Base-by-base conservation (phyloP, 2,797 vertebrate species). In the Cottoperca gobio region DNA sequence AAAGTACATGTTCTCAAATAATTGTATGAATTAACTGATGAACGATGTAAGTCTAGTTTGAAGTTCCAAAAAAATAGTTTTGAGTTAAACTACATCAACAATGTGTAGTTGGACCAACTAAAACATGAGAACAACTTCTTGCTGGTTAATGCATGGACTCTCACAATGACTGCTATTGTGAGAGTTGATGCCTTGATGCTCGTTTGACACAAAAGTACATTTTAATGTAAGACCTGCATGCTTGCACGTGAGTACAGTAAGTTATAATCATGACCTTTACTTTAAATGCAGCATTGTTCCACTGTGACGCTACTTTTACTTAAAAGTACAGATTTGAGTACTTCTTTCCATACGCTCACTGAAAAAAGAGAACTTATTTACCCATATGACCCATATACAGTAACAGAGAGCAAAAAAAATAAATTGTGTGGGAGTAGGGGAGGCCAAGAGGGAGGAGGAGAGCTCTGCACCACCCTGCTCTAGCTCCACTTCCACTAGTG, bases 401-500 rank as follows among this genome's bases (percentile, higher is more conserved):
- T 85, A 86, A 86, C 64, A 76, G 83, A 73, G 73, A 90, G 87
- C 75, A 39, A 24, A n/a, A n/a, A 64, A 69, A 62, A 8, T 8
- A 33, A 81, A 73, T 37, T 59, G 78, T 68, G 76, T 70, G 65
- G 71, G 83, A 78, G 81, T 59, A 49, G 39, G 50, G 54, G 70
- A 78, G 90, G 93, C 86, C 63, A 69, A 37, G 64, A 66, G 63
- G 69, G 63, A 73, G 74, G 79, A 26, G 88, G 77, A 65, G 87
- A 73, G 67, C 62, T 86, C 81, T 85, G 91, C 89, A 91, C 88
- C 91, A 91, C 94, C 88, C 86, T 73, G 79, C 85, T 88, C 91
- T 88, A 86, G 89, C 89, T 93, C 93, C 87, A 80, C 90, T 86
- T 93, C 86, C 90, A 90, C 91, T 77, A 85, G 84, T 92, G 89